Evolutionary conservation across 1,140 invertebrate genomes (phyloP).

Genomic region (Wiebesia pumilae): DNA sequence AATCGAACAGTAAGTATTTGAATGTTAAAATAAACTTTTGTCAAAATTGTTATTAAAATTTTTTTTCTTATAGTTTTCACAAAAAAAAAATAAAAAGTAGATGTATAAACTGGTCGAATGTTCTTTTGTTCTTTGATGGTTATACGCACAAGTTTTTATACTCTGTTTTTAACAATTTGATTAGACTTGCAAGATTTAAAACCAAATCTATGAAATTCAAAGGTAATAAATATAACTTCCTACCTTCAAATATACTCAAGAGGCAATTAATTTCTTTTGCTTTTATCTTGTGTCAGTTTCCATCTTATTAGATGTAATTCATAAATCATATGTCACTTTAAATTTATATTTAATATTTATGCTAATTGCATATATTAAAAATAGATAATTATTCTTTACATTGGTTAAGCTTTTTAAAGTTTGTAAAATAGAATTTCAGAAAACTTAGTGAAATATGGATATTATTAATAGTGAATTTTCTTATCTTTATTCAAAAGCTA

Average conservation of each 20-base stretch:
- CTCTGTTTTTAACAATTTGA: constrained; percentile 51
- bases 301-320: too few relatives aligned
- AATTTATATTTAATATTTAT: too few relatives aligned
- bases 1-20: constrained; percentile 66
- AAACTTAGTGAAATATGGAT: too few relatives aligned
- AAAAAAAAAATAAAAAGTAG: constrained; percentile 54
- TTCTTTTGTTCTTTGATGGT: constrained; percentile 63
- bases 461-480: too few relatives aligned
- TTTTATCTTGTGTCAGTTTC: neutral
- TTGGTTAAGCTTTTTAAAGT: too few relatives aligned
- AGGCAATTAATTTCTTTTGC: neutral
- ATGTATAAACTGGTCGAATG: constrained; percentile 60
- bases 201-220: constrained; percentile 35
- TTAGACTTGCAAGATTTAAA: constrained; percentile 20
- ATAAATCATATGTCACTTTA: too few relatives aligned
- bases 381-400: too few relatives aligned
- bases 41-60: neutral
- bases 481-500: too few relatives aligned
- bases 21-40: neutral
- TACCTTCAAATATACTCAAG: neutral
- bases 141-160: constrained; percentile 59
- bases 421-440: neutral
- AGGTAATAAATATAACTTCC: constrained; percentile 45
- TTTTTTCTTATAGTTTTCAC: constrained; percentile 61
- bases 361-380: too few relatives aligned